These are phyloP conservation scores for Nomia melanderi DNA, from an alignment of 1,140 invertebrate species.

Conservation along the genomic window DNA sequence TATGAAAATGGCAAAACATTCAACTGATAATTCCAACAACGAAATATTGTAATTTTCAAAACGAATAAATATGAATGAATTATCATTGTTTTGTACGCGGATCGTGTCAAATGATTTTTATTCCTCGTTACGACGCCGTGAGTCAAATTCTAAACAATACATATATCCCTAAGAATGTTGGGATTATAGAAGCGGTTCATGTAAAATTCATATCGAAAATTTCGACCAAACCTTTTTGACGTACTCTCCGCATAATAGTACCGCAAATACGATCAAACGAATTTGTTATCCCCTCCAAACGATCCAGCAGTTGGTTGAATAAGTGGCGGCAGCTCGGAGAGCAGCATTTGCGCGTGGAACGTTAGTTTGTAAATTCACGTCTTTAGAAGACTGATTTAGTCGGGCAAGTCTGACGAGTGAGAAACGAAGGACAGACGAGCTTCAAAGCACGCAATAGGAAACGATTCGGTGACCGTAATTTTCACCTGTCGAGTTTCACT, in stretches of 20 bases:
- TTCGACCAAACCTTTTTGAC: background rate
- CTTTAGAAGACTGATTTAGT: background rate
- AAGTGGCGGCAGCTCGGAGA: conserved; percentile 12
- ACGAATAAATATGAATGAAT: too few relatives aligned
- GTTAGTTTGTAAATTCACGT: conserved; percentile 1
- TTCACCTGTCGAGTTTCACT: conserved; percentile 77
- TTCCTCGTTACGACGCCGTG: too few relatives aligned
- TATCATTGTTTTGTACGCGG: too few relatives aligned
- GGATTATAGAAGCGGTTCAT: too few relatives aligned
- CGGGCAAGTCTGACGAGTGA: too few relatives aligned
- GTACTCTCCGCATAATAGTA: background rate
- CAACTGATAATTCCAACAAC: too few relatives aligned
- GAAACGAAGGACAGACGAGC: conserved; percentile 14
- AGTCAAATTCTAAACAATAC: too few relatives aligned
- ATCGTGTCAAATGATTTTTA: too few relatives aligned
- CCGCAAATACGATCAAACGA: conserved; percentile 1
- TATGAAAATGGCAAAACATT: too few relatives aligned
- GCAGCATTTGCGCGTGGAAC: conserved; percentile 17
- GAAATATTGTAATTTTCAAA: too few relatives aligned
- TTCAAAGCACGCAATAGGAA: conserved; percentile 49
- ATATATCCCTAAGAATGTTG: too few relatives aligned
- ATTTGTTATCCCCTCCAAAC: conserved; percentile 29
- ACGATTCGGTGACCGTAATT: conserved; percentile 74
- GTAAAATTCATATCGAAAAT: too few relatives aligned
- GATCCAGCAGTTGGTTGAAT: background rate